Percentiles rank a stretch among this genome's conserved stretches.
phyloP scores from a whole-genome alignment of 2,797 vertebrate genomes.

The Cryptoprocta ferox region DNA sequence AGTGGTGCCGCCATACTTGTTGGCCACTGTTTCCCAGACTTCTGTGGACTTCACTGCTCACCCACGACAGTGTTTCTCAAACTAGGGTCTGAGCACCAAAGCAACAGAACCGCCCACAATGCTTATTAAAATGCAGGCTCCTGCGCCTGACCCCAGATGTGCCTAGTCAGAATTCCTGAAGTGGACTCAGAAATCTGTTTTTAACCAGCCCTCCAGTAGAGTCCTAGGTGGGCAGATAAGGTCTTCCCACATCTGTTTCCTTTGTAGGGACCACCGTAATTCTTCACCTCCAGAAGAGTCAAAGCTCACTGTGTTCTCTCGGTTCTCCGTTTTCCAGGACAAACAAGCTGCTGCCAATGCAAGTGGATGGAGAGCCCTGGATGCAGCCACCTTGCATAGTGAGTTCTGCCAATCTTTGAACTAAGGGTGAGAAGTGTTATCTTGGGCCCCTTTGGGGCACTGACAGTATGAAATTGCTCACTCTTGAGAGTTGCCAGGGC shows the following conservation, averaged over 20 bases:
- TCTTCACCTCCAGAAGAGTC: not conserved
- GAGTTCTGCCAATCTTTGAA: slow-evolving; percentile 75
- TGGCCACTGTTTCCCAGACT: not conserved
- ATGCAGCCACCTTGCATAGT: slow-evolving; percentile 97
- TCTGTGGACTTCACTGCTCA: not conserved
- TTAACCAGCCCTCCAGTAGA: not conserved
- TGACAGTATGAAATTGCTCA: not conserved
- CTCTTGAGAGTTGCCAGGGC: not conserved
- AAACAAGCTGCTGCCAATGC: slow-evolving; percentile 95
- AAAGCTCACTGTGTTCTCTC: slow-evolving; percentile 46
- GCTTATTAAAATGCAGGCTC: not conserved
- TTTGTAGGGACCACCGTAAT: not conserved
- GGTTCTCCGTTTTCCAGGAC: slow-evolving; percentile 87
- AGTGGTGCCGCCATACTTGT: not conserved
- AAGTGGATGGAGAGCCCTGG: slow-evolving; percentile 98
- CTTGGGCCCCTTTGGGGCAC: not conserved
- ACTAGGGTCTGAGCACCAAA: not conserved
- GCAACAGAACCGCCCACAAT: not conserved
- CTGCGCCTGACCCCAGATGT: not conserved
- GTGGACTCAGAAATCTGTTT: not conserved
- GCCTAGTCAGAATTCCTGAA: not conserved
- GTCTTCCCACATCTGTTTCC: not conserved
- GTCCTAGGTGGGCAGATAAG: not conserved
- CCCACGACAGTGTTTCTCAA: not conserved
- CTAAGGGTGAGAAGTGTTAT: not conserved